Evolutionary conservation across 2,113 vertebrate genomes (phyloP).

Genomic region (Gnathonemus echidnorhynchus): DNA sequence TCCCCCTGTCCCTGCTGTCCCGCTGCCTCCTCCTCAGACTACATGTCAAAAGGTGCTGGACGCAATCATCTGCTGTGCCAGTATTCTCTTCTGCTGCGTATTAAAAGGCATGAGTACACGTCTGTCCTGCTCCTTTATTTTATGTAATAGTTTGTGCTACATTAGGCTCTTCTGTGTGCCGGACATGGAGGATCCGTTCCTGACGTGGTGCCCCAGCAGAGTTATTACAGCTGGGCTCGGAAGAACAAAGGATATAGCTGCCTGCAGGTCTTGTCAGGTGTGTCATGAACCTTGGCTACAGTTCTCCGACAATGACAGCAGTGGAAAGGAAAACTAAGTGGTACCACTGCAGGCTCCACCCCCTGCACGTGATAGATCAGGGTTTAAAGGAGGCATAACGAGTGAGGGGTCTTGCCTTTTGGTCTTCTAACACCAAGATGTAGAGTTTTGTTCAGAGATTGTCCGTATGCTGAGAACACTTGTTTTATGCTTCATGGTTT

Average conservation of each 20-base stretch:
- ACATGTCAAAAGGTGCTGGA: not conserved
- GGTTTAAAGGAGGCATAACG: not conserved
- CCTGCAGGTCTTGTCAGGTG: not conserved
- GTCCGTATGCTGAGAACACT: not conserved
- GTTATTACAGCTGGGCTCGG: not conserved
- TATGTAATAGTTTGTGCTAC: not conserved
- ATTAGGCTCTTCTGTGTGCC: not conserved
- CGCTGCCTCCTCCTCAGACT: not conserved
- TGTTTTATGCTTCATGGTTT: not conserved
- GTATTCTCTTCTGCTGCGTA: not conserved
- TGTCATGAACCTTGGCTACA: not conserved
- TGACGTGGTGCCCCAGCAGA: not conserved
- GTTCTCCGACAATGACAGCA: not conserved
- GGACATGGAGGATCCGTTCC: not conserved
- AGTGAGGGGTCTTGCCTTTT: not conserved
- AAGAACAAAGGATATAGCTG: not conserved
- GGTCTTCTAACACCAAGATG: not conserved
- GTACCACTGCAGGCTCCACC: not conserved
- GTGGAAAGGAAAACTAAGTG: not conserved
- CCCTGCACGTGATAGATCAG: not conserved
- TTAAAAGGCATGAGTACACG: not conserved
- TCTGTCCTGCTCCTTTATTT: not conserved
- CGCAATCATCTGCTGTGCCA: not conserved
- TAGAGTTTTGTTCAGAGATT: not conserved
- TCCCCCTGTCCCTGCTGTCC: not conserved